phyloP scores from a whole-genome alignment of 2,797 vertebrate genomes.

The Melanogrammus aeglefinus region DNA sequence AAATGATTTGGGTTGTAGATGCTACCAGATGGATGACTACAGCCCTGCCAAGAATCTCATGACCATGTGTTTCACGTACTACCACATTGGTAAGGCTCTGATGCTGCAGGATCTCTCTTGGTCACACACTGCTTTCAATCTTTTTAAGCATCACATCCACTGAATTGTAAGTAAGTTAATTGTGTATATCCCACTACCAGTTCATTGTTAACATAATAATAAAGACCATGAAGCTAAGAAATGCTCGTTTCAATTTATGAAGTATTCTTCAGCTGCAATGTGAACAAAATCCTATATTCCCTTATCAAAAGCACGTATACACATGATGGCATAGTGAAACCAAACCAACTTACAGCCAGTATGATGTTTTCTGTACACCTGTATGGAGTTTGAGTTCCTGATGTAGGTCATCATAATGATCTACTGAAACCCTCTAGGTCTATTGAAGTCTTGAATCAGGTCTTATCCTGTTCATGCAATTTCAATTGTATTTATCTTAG shows the following conservation, averaged over 20 bases:
- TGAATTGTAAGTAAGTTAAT: background rate
- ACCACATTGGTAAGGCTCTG: slow-evolving; percentile 82
- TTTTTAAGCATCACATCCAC: background rate
- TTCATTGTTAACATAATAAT: background rate
- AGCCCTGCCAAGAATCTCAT: slow-evolving; percentile 96
- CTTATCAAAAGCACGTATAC: background rate
- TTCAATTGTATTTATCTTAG: background rate
- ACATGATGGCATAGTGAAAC: too few species aligned
- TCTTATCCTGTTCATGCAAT: background rate
- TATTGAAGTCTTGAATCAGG: background rate
- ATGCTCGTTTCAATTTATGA: too few species aligned
- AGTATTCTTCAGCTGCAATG: too few species aligned
- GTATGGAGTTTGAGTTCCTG: too few species aligned
- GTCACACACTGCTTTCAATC: background rate
- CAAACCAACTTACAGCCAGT: background rate
- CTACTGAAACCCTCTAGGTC: too few species aligned
- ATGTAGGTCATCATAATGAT: too few species aligned
- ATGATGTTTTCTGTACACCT: too few species aligned
- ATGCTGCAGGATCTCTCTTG: background rate
- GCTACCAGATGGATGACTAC: slow-evolving; percentile 96
- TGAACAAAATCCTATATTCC: too few species aligned
- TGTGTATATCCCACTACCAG: background rate
- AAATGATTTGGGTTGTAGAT: slow-evolving; percentile 71
- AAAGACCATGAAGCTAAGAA: background rate
- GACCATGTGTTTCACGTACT: slow-evolving; percentile 99